These are phyloP conservation scores for Diachasmimorpha longicaudata DNA, from an alignment of 1,140 invertebrate genomes.

Conservation along the genomic window DNA sequence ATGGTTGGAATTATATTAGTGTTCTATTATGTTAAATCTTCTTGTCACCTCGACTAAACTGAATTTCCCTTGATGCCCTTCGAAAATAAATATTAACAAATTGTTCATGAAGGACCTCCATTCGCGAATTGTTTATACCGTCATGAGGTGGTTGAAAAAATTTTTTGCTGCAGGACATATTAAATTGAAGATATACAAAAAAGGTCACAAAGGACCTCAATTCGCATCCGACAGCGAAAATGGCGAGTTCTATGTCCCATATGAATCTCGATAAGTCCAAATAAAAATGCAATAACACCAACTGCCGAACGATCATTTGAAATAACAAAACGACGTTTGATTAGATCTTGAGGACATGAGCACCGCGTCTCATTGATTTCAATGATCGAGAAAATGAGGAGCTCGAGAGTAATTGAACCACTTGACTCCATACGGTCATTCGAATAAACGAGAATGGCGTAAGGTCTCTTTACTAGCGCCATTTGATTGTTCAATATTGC, in stretches of 20 bases:
- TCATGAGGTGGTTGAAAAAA: too few relatives aligned
- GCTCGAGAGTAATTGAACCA: conserved; percentile 36
- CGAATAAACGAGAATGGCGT: conserved; percentile 14
- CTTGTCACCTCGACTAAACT: too few relatives aligned
- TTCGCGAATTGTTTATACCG: too few relatives aligned
- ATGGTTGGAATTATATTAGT: too few relatives aligned
- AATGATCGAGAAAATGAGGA: background rate
- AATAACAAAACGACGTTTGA: background rate
- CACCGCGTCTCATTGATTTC: background rate
- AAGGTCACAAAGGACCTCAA: too few relatives aligned
- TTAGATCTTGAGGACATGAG: background rate
- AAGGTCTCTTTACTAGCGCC: conserved; percentile 31
- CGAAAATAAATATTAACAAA: too few relatives aligned
- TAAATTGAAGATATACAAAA: too few relatives aligned
- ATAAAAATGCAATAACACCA: background rate
- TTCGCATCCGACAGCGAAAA: too few relatives aligned
- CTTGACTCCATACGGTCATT: conserved; percentile 35
- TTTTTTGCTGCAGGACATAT: too few relatives aligned
- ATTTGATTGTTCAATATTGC: conserved; percentile 29
- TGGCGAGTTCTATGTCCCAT: background rate
- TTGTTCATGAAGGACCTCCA: too few relatives aligned
- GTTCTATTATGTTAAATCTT: too few relatives aligned
- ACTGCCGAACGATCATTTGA: background rate
- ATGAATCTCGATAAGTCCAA: background rate
- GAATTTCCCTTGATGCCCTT: too few relatives aligned